phyloP scores from a whole-genome alignment of 2,888 invertebrate species.

The Leptinotarsa peninsularis region DNA sequence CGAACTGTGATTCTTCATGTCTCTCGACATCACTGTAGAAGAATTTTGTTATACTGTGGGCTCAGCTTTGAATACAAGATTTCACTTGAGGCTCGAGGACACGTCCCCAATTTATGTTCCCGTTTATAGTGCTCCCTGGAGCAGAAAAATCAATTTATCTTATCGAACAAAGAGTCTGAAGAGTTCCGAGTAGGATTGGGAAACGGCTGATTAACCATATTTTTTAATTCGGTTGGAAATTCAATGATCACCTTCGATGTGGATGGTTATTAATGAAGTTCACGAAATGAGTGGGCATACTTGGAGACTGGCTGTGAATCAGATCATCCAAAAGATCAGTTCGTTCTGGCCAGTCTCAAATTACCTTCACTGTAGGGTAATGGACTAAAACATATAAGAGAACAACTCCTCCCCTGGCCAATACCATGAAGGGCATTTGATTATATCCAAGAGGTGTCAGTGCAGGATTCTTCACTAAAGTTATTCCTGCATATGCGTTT shows the following conservation, averaged over 20 bases:
- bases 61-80: conserved; percentile 35
- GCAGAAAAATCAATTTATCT: conserved; percentile 43
- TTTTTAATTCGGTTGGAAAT: neutral
- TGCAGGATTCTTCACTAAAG: too few relatives aligned
- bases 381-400: too few relatives aligned
- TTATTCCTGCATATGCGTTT: too few relatives aligned
- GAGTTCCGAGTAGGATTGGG: conserved; percentile 33
- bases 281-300: too few relatives aligned
- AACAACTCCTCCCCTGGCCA: too few relatives aligned
- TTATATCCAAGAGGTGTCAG: too few relatives aligned
- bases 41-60: conserved; percentile 31
- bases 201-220: conserved; percentile 35
- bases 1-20: conserved; percentile 31
- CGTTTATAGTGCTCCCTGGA: conserved; percentile 38
- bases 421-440: too few relatives aligned
- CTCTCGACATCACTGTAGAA: conserved; percentile 11
- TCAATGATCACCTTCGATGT: neutral
- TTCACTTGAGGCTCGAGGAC: conserved; percentile 35
- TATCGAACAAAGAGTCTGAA: conserved; percentile 35
- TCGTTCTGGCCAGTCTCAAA: too few relatives aligned
- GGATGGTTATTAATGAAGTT: too few relatives aligned
- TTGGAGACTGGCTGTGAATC: too few relatives aligned
- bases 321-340: too few relatives aligned
- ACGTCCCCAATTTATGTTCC: conserved; percentile 42
- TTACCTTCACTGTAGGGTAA: too few relatives aligned